Evolutionary conservation across 2,113 vertebrate genomes (phyloP).

Genomic region (Syngnathoides biaculeatus): DNA sequence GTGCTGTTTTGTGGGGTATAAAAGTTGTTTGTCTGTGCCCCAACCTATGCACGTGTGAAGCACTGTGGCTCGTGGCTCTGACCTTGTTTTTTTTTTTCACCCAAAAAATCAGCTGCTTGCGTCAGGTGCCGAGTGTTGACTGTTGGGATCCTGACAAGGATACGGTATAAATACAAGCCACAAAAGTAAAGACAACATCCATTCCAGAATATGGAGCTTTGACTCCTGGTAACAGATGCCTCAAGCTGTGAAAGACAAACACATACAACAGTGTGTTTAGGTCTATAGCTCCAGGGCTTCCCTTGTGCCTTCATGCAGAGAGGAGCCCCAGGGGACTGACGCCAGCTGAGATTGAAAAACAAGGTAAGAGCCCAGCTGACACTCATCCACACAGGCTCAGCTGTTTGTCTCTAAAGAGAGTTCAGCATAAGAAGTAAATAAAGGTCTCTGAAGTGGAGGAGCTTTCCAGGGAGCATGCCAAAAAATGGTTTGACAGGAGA

Average conservation of each 20-base stretch:
- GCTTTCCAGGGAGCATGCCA: conserved; percentile 35
- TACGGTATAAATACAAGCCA: conserved; percentile 71
- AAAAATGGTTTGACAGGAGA: conserved; percentile 50
- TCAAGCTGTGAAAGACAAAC: conserved; percentile 32
- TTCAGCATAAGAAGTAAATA: conserved; percentile 44
- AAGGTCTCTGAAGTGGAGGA: conserved; percentile 36
- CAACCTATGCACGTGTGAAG: conserved; percentile 41
- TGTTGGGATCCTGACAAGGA: conserved; percentile 61
- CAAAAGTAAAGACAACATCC: conserved; percentile 21
- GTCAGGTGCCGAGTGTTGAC: conserved; percentile 71
- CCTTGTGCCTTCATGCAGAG: conserved; percentile 70
- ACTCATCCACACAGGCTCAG: conserved; percentile 58
- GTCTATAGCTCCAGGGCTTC: conserved; percentile 50
- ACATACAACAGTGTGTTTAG: conserved; percentile 18
- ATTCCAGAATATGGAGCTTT: conserved; percentile 54
- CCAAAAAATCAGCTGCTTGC: conserved; percentile 57
- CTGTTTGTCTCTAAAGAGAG: conserved; percentile 66
- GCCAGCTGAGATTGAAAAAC: conserved; percentile 77
- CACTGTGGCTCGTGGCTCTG: conserved; percentile 55
- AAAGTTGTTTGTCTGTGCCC: conserved; percentile 39
- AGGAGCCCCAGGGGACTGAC: conserved; percentile 66
- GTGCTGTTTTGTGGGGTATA: conserved; percentile 29
- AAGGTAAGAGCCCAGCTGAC: conserved; percentile 79
- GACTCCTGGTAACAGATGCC: conserved; percentile 52
- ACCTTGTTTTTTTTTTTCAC: conserved; percentile 51